phyloP scores from a whole-genome alignment of 2,888 invertebrate species.

The Drosophila formosana region DNA sequence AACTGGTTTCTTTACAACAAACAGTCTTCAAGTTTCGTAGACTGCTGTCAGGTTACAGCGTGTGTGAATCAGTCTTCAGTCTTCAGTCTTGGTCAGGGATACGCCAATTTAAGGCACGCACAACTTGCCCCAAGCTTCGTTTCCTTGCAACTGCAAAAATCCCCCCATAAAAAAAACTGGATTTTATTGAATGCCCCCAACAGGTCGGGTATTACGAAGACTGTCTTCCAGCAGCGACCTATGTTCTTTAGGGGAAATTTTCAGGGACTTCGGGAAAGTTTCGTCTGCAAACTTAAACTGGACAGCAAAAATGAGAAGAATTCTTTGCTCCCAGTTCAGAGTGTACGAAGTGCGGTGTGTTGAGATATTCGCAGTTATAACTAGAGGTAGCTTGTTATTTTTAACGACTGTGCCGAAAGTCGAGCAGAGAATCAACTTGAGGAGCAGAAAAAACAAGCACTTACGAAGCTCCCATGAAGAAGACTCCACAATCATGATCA shows the following conservation, averaged over 20 bases:
- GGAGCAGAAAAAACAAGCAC: not conserved
- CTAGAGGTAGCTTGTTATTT: conserved; percentile 38
- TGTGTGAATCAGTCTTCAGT: conserved; percentile 5
- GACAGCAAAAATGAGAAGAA: not conserved
- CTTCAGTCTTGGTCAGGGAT: conserved; percentile 12
- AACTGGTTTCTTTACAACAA: conserved; percentile 22
- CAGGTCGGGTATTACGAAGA: not conserved
- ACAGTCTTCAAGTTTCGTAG: conserved; percentile 11
- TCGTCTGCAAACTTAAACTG: not conserved
- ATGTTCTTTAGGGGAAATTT: not conserved
- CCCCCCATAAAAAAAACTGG: conserved; percentile 30
- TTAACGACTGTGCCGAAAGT: conserved; percentile 56
- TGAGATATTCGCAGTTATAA: not conserved
- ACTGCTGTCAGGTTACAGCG: conserved; percentile 5
- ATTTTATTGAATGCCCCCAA: conserved; percentile 4
- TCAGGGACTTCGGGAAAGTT: not conserved
- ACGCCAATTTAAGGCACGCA: conserved; percentile 24
- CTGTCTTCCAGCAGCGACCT: not conserved
- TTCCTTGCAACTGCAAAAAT: conserved; percentile 14
- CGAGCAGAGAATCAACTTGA: conserved; percentile 32
- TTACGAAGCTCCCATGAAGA: conserved; percentile 5
- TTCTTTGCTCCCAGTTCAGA: not conserved
- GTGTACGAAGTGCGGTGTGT: conserved; percentile 9
- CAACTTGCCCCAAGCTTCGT: not conserved
- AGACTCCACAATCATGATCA: conserved; percentile 3